Evolutionary conservation across 2,113 vertebrate species (phyloP), one percentile per base, ranked within the genome.

Genomic region (Piaya cayana): DNA sequence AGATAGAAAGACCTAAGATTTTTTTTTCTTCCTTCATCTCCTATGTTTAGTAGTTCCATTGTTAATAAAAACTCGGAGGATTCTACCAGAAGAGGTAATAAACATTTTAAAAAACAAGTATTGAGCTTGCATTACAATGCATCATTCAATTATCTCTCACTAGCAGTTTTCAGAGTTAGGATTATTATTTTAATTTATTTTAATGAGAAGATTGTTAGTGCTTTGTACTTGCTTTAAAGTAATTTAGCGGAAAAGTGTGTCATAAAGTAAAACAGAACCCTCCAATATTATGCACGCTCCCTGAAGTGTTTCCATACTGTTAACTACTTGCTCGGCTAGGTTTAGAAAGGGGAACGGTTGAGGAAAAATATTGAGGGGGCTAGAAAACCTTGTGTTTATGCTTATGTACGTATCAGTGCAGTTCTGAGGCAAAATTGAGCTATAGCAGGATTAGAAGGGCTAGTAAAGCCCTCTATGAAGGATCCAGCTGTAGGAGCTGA

Each of bases 21-120:
- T 64, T 53, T 52, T 32, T 71, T 83, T 1, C 16, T 92, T 82
- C 45, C 32, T 81, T 85, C 11, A 26, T 72, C 42, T 64, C 37
- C 39, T 82, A 32, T 0, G 0, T 78, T 88, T 86, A 60, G 58
- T 76, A 62, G 49, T 62, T 95, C 12, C 9, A n/a, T 82, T 77
- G 36, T 82, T 91, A 92, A 86, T 86, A 80, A 71, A 95, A 92
- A 20, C 39, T n/a, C 47, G 56, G 22, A 92, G 56, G 92, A 60
- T 82, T 92, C 86, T 86, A 78, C 23, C 22, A 53, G 36, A 87
- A 72, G 36, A 83, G 25, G 36, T 69, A 82, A 90, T 77, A 87
- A 95, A 81, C 25, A 17, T 53, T 47, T 39, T 22, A 34, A 70
- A 56, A 80, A n/a, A 15, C 11, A 76, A 85, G 6, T 53, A 74